Base-by-base conservation (phyloP, 2,797 vertebrate genomes). In the Urosaurus nigricauda region DNA sequence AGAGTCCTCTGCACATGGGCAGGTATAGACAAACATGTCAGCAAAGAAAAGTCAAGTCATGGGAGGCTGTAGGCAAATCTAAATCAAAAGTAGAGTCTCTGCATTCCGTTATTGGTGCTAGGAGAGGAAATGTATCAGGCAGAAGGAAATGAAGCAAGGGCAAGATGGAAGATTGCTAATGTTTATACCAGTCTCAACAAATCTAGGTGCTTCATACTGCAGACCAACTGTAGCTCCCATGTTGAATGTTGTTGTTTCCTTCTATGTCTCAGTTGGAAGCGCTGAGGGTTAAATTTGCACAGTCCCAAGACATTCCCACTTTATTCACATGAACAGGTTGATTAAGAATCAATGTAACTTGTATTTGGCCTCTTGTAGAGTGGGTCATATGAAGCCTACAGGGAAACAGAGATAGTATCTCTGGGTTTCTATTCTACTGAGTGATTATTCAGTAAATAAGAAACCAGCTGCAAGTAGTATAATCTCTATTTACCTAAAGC, bases 401-500 rank as follows among this genome's bases (percentile, higher is more conserved):
- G 63, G 8, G 63, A 68, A 68, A 68, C 63, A 32, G 24, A 68
- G 63, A 68, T 7, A 32, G 26, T 26, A 58, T 60, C 17, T 60
- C 58, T 60, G 19, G 19, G 19, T 17, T 60, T 60, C 19, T 60
- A 60, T 60, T 24, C 58, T 58, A 35, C 63, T 70, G 63, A 68
- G 40, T 51, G 40, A 35, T 70, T 86, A 40, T 79, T 92, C 14
- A 47, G 17, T 79, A 81, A 82, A 63, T 53, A 89, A 58, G 83
- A 88, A 58, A 60, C 78, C 9, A 68, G 65, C 29, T 32, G 65
- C 65, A 68, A 32, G 43, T 70, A 80, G 79, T 88, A 53, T 19
- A 56, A 21, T 86, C n/a, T 88, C 60, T 85, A 0, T 89, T 91
- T 83, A 58, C 88, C 43, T 40, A 74, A 51, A 73, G 85, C 13